These are phyloP conservation scores for Melikaiella ostensackeni DNA, from an alignment of 2,888 invertebrate genomes.

Conservation along the genomic window DNA sequence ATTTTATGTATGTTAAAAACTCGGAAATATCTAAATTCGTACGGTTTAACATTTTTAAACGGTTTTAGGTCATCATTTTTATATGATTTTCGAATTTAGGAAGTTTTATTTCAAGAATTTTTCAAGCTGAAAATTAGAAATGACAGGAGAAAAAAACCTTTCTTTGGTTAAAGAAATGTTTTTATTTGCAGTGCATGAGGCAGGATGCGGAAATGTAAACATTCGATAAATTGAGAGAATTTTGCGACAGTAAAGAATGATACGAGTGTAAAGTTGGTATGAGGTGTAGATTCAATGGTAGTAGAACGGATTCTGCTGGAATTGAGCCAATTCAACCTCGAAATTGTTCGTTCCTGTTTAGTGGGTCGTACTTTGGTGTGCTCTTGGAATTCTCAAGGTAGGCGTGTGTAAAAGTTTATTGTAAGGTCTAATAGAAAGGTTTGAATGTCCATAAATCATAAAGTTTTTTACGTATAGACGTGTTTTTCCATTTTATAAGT, in stretches of 20 bases:
- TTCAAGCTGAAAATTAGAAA: not conserved
- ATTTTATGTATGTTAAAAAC: too few relatives aligned
- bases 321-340: conserved; percentile 33
- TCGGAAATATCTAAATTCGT: too few relatives aligned
- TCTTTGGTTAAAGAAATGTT: not conserved
- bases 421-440: not conserved
- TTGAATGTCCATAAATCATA: not conserved
- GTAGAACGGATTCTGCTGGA: conserved; percentile 26
- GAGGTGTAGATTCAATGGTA: not conserved
- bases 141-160: not conserved
- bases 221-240: not conserved
- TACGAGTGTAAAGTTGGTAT: too few relatives aligned
- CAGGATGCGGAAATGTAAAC: conserved; percentile 1
- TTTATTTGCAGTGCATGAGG: not conserved
- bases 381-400: conserved; percentile 22
- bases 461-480: not conserved
- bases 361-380: not conserved
- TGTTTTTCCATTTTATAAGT: too few relatives aligned
- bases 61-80: not conserved
- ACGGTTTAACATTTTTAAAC: too few relatives aligned
- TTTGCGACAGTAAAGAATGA: not conserved
- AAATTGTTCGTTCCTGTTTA: conserved; percentile 33
- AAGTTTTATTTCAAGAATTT: not conserved
- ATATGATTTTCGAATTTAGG: not conserved
- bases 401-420: not conserved